phyloP scores from a whole-genome alignment of 2,113 vertebrate genomes.

The Antechinus flavipes region DNA sequence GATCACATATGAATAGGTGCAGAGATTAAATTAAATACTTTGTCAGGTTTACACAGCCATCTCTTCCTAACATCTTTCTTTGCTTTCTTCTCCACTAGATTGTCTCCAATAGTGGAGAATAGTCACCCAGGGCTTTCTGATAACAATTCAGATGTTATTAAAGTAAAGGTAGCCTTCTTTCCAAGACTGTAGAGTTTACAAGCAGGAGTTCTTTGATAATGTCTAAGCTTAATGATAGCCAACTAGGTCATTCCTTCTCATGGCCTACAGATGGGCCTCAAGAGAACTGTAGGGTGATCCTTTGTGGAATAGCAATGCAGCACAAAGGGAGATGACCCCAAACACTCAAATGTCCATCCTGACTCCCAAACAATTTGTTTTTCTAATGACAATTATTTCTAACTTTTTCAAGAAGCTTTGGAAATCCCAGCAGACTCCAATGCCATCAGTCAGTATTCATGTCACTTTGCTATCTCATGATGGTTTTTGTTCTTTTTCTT shows the following conservation, averaged over 20 bases:
- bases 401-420: conserved; percentile 68
- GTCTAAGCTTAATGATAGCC: neutral
- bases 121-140: neutral
- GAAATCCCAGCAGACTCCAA: conserved; percentile 53
- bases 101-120: neutral
- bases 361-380: neutral
- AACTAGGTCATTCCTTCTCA: neutral
- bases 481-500: neutral
- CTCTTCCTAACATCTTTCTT: neutral
- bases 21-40: neutral
- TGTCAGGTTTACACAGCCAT: neutral
- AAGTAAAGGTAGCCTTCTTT: neutral
- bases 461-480: neutral
- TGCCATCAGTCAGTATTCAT: conserved; percentile 13
- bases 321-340: conserved; percentile 21
- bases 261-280: neutral
- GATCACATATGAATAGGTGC: neutral
- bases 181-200: neutral
- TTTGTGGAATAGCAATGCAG: neutral
- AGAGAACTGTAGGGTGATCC: neutral
- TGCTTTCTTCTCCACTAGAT: neutral
- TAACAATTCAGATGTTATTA: neutral
- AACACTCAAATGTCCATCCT: neutral
- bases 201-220: neutral
- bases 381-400: conserved; percentile 69